Percentiles rank a stretch among this genome's conserved stretches.
Evolutionary conservation across 2,797 vertebrate species (phyloP).

Genomic region (Discoglossus pictus): DNA sequence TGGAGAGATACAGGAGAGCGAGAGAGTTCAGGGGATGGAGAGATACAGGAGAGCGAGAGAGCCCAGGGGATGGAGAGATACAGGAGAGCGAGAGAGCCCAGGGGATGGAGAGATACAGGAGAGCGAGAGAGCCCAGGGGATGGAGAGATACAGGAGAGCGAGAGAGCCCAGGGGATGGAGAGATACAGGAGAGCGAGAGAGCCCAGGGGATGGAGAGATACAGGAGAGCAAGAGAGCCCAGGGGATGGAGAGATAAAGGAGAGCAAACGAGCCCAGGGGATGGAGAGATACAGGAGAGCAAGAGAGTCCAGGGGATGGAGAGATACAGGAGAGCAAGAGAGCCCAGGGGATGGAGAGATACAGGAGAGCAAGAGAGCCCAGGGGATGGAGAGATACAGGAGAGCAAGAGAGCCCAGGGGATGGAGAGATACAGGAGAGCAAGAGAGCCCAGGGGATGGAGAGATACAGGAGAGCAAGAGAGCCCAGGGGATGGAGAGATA

Average conservation of each 20-base stretch:
- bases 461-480: too few species aligned
- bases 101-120: not conserved
- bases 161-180: too few species aligned
- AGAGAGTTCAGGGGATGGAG: too few species aligned
- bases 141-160: not conserved
- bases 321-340: not conserved
- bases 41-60: too few species aligned
- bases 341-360: too few species aligned
- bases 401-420: not conserved
- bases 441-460: too few species aligned
- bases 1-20: too few species aligned
- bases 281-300: accelerated
- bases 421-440: not conserved
- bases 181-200: not conserved
- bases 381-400: too few species aligned
- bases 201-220: not conserved
- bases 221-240: not conserved
- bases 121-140: too few species aligned
- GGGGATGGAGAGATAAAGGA: not conserved
- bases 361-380: not conserved
- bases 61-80: too few species aligned
- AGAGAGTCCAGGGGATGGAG: not conserved
- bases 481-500: too few species aligned
- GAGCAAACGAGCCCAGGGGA: not conserved
- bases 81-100: accelerated